Percentiles rank a stretch among this genome's conserved stretches.
Evolutionary conservation across 2,113 vertebrate species (phyloP).

Genomic region (Equus przewalskii): DNA sequence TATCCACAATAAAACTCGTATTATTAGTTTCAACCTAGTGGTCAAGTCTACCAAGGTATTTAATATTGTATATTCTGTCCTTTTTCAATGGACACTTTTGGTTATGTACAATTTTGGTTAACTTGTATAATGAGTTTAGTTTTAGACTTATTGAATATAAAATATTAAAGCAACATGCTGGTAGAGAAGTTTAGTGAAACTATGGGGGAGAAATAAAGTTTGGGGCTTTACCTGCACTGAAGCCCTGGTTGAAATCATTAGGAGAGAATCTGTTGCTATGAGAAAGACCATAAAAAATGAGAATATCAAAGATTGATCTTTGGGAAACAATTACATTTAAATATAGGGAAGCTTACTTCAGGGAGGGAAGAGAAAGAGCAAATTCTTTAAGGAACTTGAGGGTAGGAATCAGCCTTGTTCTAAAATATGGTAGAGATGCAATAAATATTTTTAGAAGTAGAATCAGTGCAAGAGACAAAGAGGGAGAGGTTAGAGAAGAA

Average conservation of each 20-base stretch:
- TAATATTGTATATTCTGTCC: background rate
- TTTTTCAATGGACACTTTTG: constrained; percentile 4
- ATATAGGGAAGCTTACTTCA: background rate
- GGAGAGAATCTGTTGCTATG: background rate
- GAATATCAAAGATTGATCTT: background rate
- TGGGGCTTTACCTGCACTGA: background rate
- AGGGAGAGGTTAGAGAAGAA: background rate
- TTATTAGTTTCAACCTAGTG: background rate
- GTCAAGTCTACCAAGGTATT: background rate
- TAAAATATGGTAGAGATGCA: background rate
- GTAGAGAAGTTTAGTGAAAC: constrained; percentile 2
- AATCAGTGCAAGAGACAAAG: background rate
- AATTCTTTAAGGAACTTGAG: background rate
- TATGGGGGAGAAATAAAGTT: background rate
- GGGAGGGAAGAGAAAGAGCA: background rate
- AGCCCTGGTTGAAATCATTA: background rate
- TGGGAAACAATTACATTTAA: background rate
- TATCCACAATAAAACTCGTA: background rate
- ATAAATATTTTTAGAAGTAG: background rate
- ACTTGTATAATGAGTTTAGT: background rate
- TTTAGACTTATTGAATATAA: background rate
- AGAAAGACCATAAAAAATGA: background rate
- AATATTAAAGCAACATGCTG: background rate
- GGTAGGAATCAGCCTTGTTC: background rate
- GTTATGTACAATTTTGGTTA: background rate